Evolutionary conservation across 2,113 vertebrate genomes (phyloP).

Genomic region (Vombatus ursinus): DNA sequence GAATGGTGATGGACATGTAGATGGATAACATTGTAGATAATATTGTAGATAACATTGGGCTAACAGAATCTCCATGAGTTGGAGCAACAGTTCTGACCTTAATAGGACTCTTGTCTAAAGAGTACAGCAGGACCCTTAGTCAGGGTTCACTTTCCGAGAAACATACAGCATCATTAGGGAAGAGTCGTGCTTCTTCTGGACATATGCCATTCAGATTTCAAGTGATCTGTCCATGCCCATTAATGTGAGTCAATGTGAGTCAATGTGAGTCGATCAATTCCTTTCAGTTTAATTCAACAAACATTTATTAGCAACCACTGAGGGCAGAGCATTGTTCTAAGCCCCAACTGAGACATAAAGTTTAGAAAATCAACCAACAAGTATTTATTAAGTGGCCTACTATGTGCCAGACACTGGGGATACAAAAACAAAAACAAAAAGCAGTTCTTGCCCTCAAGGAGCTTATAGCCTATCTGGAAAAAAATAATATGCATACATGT

Average conservation of each 20-base stretch:
- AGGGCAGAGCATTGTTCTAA: background rate
- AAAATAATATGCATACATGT: background rate
- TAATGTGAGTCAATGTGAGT: no score
- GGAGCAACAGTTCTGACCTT: no score
- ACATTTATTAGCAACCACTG: background rate
- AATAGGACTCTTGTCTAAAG: no score
- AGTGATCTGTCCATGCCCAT: no score
- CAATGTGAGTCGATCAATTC: background rate
- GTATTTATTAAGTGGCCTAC: background rate
- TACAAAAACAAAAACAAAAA: background rate
- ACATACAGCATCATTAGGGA: no score
- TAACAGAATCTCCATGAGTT: no score
- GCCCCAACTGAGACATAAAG: no score
- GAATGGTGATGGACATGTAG: background rate
- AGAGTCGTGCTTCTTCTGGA: no score
- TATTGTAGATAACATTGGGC: no score
- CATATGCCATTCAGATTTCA: no score
- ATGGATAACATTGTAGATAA: background rate
- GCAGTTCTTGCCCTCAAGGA: background rate
- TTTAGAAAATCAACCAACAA: background rate
- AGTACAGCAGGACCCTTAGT: no score
- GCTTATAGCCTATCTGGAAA: background rate
- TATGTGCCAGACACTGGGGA: background rate
- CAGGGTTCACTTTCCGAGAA: no score
- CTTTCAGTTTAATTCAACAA: background rate